Conservation (phyloP, 2,113 vertebrate species). For the Pteronura brasiliensis region DNA sequence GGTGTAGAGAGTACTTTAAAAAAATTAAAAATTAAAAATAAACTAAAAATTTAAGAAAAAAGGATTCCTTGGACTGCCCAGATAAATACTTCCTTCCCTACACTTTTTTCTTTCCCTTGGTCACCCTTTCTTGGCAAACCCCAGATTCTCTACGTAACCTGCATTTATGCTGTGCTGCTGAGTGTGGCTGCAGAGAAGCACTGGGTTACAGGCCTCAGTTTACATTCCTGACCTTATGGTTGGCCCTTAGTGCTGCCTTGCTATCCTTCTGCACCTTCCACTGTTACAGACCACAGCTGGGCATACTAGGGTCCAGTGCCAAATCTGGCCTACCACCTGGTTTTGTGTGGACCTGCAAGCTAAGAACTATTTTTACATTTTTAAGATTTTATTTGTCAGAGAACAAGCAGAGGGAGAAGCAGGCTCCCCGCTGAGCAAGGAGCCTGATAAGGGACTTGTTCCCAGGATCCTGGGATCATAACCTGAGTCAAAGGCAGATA, state of each 20-base stretch:
- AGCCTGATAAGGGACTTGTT: no score
- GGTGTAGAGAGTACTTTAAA: background rate
- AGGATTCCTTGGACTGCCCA: background rate
- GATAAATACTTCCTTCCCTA: background rate
- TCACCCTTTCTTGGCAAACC: background rate
- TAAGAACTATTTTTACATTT: background rate
- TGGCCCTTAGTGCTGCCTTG: background rate
- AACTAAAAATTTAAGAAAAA: background rate
- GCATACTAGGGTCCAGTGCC: background rate
- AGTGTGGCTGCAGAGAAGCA: background rate
- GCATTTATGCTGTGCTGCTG: background rate
- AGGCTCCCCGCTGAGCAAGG: no score
- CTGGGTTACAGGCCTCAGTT: background rate
- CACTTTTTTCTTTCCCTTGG: background rate
- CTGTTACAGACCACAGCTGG: background rate
- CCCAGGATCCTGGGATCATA: no score
- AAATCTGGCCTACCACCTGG: background rate
- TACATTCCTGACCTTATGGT: background rate
- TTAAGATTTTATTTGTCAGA: background rate
- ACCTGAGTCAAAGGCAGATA: no score
- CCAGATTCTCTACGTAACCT: background rate
- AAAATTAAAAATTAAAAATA: background rate
- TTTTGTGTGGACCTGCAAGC: background rate
- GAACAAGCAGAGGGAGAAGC: background rate
- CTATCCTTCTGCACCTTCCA: background rate